These are phyloP conservation scores for Atopsyche davidsoni DNA, from an alignment of 1,140 invertebrate species.

Conservation along the genomic window DNA sequence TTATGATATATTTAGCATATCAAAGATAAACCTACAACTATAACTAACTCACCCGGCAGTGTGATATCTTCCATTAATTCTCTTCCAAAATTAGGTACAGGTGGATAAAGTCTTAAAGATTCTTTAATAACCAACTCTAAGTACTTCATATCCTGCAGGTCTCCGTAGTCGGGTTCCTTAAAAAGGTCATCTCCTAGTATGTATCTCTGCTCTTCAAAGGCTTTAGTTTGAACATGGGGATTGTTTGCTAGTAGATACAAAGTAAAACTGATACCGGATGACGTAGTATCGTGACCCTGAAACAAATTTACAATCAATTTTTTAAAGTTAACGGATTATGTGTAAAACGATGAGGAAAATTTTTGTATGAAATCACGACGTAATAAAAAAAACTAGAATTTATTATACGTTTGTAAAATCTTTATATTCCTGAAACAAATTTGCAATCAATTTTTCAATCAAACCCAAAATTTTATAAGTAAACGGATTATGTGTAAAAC, in stretches of 20 bases:
- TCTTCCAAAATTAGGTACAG: conserved; percentile 57
- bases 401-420: too few species aligned
- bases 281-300: conserved; percentile 66
- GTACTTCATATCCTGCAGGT: conserved; percentile 53
- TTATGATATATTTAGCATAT: too few species aligned
- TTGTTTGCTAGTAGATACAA: conserved; percentile 42
- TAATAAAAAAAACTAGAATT: too few species aligned
- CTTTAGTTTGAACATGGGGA: conserved; percentile 40
- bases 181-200: conserved; percentile 41
- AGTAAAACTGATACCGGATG: conserved; percentile 46
- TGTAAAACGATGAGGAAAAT: too few species aligned
- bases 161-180: conserved; percentile 45
- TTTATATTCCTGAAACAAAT: conserved; percentile 48
- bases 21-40: too few species aligned
- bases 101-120: conserved; percentile 54
- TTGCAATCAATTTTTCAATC: too few species aligned
- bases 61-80: conserved; percentile 50
- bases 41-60: too few species aligned
- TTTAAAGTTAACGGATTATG: too few species aligned
- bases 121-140: conserved; percentile 60
- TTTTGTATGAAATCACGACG: too few species aligned
- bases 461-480: too few species aligned
- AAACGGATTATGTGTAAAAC: too few species aligned
- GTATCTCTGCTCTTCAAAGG: conserved; percentile 36
- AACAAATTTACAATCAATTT: too few species aligned